Conservation (phyloP, 1,140 invertebrate species). For the Drosophila varians region DNA sequence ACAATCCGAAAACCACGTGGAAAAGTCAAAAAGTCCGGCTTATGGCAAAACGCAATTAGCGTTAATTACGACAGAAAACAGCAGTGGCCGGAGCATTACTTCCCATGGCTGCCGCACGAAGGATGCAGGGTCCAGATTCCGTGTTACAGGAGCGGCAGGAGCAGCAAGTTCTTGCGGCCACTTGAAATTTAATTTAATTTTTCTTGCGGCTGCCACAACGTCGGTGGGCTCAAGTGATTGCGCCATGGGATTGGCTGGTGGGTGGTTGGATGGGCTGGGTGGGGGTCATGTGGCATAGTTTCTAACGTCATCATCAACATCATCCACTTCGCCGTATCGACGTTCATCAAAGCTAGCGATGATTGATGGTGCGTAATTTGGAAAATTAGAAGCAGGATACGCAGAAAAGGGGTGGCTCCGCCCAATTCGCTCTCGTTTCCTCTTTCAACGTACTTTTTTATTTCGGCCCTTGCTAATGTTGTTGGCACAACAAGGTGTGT, state of each 20-base stretch:
- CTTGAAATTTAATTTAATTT: conserved; percentile 80
- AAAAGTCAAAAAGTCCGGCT: conserved; percentile 77
- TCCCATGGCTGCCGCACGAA: conserved; percentile 12
- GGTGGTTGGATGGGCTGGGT: conserved; percentile 22
- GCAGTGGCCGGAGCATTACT: conserved; percentile 8
- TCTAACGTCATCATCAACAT: conserved; percentile 65
- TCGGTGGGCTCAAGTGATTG: conserved; percentile 64
- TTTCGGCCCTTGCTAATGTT: conserved; percentile 75
- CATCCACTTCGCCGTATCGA: conserved; percentile 55
- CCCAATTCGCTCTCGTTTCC: conserved; percentile 29
- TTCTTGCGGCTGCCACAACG: conserved; percentile 69
- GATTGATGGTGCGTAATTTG: conserved; percentile 82
- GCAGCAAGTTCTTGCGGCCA: conserved; percentile 51
- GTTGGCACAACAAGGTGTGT: conserved; percentile 83
- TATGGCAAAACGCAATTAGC: conserved; percentile 75
- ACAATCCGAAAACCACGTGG: conserved; percentile 72
- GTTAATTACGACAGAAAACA: conserved; percentile 69
- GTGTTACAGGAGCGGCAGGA: conserved; percentile 1
- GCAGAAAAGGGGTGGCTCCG: conserved; percentile 67
- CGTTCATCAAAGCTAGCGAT: conserved; percentile 75
- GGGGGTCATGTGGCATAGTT: conserved; percentile 41
- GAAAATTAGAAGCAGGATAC: conserved; percentile 75
- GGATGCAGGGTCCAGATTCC: not conserved
- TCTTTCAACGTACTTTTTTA: conserved; percentile 15
- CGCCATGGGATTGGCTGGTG: conserved; percentile 67